Evolutionary conservation across 2,888 invertebrate species (phyloP).

Genomic region (Hypena proboscidalis): DNA sequence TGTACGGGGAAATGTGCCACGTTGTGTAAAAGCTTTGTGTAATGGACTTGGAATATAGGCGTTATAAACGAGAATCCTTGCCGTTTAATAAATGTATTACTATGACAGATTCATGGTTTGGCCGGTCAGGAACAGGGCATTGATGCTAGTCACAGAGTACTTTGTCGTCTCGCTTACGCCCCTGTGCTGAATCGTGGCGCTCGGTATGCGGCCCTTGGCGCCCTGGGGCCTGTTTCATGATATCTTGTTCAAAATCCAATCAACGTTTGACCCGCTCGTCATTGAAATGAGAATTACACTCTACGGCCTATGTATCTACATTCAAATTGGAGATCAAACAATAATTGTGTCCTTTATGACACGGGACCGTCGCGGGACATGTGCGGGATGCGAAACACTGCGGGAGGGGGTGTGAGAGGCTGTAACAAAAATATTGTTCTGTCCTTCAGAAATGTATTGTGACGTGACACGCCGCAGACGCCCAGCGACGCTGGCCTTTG

Average conservation of each 20-base stretch:
- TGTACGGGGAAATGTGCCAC: not conserved
- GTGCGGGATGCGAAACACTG: not conserved
- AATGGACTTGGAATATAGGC: not conserved
- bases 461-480: conserved; percentile 22
- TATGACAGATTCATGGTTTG: not conserved
- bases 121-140: not conserved
- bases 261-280: conserved; percentile 41
- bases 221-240: conserved; percentile 19
- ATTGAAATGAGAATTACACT: conserved; percentile 60
- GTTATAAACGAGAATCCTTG: not conserved
- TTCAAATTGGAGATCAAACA: conserved; percentile 67
- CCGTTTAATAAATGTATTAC: not conserved
- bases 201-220: conserved; percentile 14
- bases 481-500: conserved; percentile 26
- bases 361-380: not conserved
- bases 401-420: conserved; percentile 3
- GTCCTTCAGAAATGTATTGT: conserved; percentile 46
- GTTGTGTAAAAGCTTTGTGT: not conserved
- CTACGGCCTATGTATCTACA: conserved; percentile 53
- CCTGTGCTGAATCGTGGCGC: not conserved
- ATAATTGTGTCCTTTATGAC: conserved; percentile 49
- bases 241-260: conserved; percentile 42
- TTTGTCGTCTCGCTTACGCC: conserved; percentile 2
- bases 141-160: conserved; percentile 13
- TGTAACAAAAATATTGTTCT: conserved; percentile 26